Evolutionary conservation across 2,797 vertebrate genomes (phyloP).

Genomic region (Sphaeramia orbicularis): DNA sequence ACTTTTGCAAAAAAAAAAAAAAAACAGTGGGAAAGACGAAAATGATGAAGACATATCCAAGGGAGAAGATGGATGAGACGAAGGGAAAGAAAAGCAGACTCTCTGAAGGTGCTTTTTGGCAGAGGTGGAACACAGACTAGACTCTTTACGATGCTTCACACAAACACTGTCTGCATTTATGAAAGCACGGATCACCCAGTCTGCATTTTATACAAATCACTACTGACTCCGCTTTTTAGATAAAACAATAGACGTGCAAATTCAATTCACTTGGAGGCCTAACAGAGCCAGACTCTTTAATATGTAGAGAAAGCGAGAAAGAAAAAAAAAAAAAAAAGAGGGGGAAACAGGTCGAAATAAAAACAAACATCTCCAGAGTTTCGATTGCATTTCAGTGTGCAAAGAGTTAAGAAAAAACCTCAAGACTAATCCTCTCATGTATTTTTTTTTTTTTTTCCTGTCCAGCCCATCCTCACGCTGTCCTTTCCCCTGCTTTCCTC

Average conservation of each 20-base stretch:
- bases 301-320: conserved; percentile 23
- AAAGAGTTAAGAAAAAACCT: conserved; percentile 62
- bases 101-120: conserved; percentile 48
- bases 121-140: conserved; percentile 64
- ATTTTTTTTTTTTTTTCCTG: conserved; percentile 32
- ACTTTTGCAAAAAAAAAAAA: conserved; percentile 14
- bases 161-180: conserved; percentile 62
- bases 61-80: conserved; percentile 12
- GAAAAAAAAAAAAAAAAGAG: conserved; percentile 24
- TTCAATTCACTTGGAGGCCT: conserved; percentile 51
- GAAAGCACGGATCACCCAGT: conserved; percentile 73
- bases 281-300: conserved; percentile 39
- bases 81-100: conserved; percentile 1
- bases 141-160: conserved; percentile 64
- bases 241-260: conserved; percentile 72
- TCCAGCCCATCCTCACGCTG: conserved; percentile 59
- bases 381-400: conserved; percentile 30
- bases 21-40: no score
- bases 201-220: conserved; percentile 78
- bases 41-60: conserved; percentile 7
- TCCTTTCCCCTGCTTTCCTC: conserved; percentile 50
- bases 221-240: conserved; percentile 51
- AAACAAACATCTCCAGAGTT: conserved; percentile 53
- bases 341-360: conserved; percentile 41
- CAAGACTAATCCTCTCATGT: conserved; percentile 66